Evolutionary conservation across 1,140 invertebrate species (phyloP).

Genomic region (Campodea augens): DNA sequence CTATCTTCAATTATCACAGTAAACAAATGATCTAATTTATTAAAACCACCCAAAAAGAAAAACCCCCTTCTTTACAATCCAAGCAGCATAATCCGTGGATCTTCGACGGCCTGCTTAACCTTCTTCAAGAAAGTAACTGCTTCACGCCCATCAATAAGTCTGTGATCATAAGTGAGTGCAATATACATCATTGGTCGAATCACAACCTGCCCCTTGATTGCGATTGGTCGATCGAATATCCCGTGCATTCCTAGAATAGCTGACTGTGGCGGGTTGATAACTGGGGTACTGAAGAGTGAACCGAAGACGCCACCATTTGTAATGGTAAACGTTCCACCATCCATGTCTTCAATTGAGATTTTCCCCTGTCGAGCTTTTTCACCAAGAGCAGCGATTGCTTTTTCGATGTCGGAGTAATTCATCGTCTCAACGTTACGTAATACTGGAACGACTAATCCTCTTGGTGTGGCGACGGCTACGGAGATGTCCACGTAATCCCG

Average conservation of each 20-base stretch:
- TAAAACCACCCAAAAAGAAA: no score
- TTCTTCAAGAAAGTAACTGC: constrained; percentile 93
- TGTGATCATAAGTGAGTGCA: constrained; percentile 96
- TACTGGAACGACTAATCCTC: constrained; percentile 96
- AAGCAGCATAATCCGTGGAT: constrained; percentile 81
- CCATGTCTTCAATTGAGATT: constrained; percentile 97
- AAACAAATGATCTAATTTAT: no score
- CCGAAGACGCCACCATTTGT: constrained; percentile 99
- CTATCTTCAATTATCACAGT: no score
- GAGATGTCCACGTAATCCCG: constrained; percentile 97
- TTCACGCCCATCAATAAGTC: constrained; percentile 96
- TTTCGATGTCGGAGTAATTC: constrained; percentile 94
- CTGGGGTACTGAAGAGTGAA: constrained; percentile 92
- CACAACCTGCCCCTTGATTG: constrained; percentile 88
- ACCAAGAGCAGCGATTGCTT: constrained; percentile 68
- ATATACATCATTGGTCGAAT: constrained; percentile 99
- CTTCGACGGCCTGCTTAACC: constrained; percentile 91
- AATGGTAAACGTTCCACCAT: constrained; percentile 99
- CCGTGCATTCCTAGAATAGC: constrained; percentile 99
- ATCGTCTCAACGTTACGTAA: constrained; percentile 87
- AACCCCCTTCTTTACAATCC: no score
- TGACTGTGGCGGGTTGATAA: constrained; percentile 99
- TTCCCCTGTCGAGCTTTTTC: constrained; percentile 75
- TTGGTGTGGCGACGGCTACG: constrained; percentile 97
- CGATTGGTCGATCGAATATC: constrained; percentile 87